Percentiles rank a stretch among this genome's conserved stretches.
Evolutionary conservation across 2,888 invertebrate genomes (phyloP).

Genomic region (Agrotis ipsilon): DNA sequence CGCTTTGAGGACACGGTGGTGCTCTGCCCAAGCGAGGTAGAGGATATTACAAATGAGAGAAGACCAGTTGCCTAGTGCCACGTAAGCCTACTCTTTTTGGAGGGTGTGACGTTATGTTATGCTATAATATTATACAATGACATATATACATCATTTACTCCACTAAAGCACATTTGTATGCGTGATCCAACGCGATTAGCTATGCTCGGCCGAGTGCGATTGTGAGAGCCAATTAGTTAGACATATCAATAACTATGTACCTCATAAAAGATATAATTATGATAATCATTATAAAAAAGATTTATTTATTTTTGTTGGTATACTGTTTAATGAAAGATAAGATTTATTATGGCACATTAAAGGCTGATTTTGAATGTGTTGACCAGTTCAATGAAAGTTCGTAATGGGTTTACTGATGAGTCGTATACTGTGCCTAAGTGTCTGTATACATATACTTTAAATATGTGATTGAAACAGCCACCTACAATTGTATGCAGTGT

Average conservation of each 20-base stretch:
- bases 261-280: constrained; percentile 4
- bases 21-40: no score
- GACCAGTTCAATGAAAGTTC: neutral
- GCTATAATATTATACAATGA: neutral
- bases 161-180: neutral
- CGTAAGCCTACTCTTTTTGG: no score
- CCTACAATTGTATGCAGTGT: constrained; percentile 10
- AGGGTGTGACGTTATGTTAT: neutral
- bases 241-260: constrained; percentile 40
- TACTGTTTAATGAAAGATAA: no score
- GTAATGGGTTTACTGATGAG: neutral
- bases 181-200: constrained; percentile 53
- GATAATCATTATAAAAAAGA: no score
- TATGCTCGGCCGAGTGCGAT: constrained; percentile 28
- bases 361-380: no score
- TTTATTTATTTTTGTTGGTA: no score
- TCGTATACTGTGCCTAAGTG: neutral
- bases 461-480: constrained; percentile 32
- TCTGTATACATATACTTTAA: neutral
- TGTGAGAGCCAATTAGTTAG: constrained; percentile 42
- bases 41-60: no score
- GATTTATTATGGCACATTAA: no score
- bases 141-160: neutral
- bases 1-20: no score
- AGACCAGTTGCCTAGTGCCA: no score